Conservation (phyloP, 2,797 vertebrate species). For the Eulemur albifrons region DNA sequence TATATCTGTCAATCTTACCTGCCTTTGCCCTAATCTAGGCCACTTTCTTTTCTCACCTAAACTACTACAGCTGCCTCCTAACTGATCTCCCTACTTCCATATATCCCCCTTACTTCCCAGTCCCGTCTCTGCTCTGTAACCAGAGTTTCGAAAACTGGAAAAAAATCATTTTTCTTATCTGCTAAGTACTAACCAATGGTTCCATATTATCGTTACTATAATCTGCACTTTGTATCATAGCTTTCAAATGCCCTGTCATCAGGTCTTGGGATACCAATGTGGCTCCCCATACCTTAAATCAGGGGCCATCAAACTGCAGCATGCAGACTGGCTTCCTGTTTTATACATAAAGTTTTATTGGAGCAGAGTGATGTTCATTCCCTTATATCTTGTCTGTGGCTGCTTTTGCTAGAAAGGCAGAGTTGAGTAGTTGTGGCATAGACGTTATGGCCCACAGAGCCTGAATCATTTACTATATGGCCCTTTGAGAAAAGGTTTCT, state of each 20-base stretch:
- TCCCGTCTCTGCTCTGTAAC: neutral
- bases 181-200: neutral
- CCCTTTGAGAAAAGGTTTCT: neutral
- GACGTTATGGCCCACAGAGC: neutral
- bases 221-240: neutral
- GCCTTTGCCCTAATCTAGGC: neutral
- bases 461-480: neutral
- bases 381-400: neutral
- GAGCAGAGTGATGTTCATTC: neutral
- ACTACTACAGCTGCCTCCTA: too few species aligned
- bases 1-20: neutral
- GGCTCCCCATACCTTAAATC: neutral
- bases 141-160: neutral
- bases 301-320: neutral
- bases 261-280: too few species aligned
- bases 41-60: neutral
- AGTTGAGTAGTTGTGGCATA: neutral
- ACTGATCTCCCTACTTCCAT: neutral
- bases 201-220: neutral
- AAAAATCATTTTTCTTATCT: neutral
- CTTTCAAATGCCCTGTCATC: neutral
- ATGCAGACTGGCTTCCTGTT: neutral
- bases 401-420: neutral
- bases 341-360: neutral
- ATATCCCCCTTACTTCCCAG: neutral